phyloP scores from a whole-genome alignment of 2,888 invertebrate species.

The Orthonevra nobilis region DNA sequence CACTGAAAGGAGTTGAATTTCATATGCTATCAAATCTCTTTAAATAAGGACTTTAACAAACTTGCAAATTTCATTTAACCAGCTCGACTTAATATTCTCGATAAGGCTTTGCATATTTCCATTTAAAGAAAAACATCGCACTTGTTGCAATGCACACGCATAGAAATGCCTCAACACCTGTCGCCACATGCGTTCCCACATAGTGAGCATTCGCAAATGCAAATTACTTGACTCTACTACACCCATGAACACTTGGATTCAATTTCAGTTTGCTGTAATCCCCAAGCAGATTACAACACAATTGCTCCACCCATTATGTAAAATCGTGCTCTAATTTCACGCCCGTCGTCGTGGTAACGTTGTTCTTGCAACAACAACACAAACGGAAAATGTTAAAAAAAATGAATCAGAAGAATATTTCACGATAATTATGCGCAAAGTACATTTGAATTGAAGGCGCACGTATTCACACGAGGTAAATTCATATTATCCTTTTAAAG shows the following conservation, averaged over 20 bases:
- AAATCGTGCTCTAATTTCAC: constrained; percentile 50
- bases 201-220: constrained; percentile 24
- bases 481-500: too few species aligned
- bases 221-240: constrained; percentile 23
- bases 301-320: constrained; percentile 45
- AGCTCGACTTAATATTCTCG: constrained; percentile 16
- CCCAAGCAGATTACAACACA: constrained; percentile 39
- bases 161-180: constrained; percentile 16
- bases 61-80: neutral
- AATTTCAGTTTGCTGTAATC: constrained; percentile 45
- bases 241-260: constrained; percentile 26
- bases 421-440: constrained; percentile 41
- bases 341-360: constrained; percentile 8
- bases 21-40: too few species aligned
- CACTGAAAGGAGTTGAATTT: too few species aligned
- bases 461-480: too few species aligned
- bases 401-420: constrained; percentile 33
- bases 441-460: constrained; percentile 22
- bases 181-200: neutral
- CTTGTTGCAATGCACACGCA: constrained; percentile 22
- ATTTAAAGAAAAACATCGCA: constrained; percentile 2
- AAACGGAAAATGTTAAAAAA: too few species aligned
- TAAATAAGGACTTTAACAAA: neutral
- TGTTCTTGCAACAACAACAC: neutral
- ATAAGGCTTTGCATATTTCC: constrained; percentile 14